A percentile compares a stretch with the other conserved stretches of the same genome.
phyloP scores from a whole-genome alignment of 1,140 invertebrate species.

The Ceratosolen solmsi region DNA sequence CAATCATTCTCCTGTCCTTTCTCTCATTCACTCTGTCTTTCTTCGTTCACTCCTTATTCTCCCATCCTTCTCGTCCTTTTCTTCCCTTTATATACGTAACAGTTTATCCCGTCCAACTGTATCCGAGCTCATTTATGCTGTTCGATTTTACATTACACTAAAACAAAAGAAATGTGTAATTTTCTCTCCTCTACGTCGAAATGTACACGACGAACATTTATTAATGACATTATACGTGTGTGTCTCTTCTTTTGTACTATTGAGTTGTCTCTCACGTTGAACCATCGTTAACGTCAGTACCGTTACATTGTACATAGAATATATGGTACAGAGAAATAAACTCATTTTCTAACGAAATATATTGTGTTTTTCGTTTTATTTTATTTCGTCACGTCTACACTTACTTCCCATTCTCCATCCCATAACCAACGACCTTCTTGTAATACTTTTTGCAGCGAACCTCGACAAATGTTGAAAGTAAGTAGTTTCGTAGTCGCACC shows the following conservation, averaged over 20 bases:
- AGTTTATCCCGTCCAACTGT: slow-evolving; percentile 40
- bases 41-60: slow-evolving; percentile 47
- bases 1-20: slow-evolving; percentile 40
- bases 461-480: background rate
- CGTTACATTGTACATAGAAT: slow-evolving; percentile 73
- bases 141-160: slow-evolving; percentile 48
- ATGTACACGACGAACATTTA: slow-evolving; percentile 41
- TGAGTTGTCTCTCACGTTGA: slow-evolving; percentile 68
- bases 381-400: background rate
- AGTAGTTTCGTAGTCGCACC: background rate
- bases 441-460: background rate
- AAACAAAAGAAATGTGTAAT: slow-evolving; percentile 41
- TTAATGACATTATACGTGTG: slow-evolving; percentile 53
- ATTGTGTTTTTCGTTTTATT: slow-evolving; percentile 19
- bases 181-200: slow-evolving; percentile 43
- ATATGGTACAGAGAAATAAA: slow-evolving; percentile 74
- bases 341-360: slow-evolving; percentile 72
- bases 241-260: slow-evolving; percentile 65
- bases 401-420: background rate
- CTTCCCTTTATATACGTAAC: slow-evolving; percentile 27
- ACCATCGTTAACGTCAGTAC: slow-evolving; percentile 71
- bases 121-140: slow-evolving; percentile 50
- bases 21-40: background rate
- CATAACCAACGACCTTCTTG: background rate
- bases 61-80: slow-evolving; percentile 8